phyloP scores from a whole-genome alignment of 1,140 invertebrate genomes.

The Dryas iulia region DNA sequence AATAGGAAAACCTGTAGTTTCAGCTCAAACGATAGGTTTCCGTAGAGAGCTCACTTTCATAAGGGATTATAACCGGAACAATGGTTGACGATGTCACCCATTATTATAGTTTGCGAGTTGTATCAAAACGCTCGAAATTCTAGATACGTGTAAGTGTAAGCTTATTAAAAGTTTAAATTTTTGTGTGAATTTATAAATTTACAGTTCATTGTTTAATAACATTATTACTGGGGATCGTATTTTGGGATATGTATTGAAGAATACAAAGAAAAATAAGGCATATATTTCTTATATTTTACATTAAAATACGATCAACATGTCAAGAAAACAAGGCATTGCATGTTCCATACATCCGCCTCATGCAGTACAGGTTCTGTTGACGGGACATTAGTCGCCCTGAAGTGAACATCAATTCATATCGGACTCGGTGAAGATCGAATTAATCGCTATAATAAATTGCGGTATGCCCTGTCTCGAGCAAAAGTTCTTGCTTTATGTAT shows the following conservation, averaged over 20 bases:
- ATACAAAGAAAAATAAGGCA: too few species aligned
- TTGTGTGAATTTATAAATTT: too few species aligned
- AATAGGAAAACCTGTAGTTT: background rate
- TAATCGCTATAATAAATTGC: slow-evolving; percentile 2
- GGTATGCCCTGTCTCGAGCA: background rate
- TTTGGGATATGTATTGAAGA: too few species aligned
- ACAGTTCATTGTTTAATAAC: too few species aligned
- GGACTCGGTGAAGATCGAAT: slow-evolving; percentile 13
- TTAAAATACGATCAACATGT: background rate
- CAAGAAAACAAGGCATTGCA: background rate
- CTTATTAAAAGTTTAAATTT: too few species aligned
- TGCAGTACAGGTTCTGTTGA: slow-evolving; percentile 2
- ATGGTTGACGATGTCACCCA: background rate
- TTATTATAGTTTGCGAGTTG: background rate
- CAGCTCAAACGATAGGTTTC: background rate
- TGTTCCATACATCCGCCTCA: background rate
- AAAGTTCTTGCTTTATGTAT: background rate
- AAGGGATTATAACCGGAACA: background rate
- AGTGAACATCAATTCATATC: slow-evolving; percentile 15
- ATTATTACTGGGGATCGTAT: too few species aligned
- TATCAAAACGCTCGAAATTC: too few species aligned
- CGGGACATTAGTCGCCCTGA: background rate
- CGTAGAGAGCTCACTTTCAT: background rate
- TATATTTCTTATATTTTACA: too few species aligned
- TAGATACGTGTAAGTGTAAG: too few species aligned